phyloP scores from a whole-genome alignment of 2,113 vertebrate species.

The Bothrops jararaca region DNA sequence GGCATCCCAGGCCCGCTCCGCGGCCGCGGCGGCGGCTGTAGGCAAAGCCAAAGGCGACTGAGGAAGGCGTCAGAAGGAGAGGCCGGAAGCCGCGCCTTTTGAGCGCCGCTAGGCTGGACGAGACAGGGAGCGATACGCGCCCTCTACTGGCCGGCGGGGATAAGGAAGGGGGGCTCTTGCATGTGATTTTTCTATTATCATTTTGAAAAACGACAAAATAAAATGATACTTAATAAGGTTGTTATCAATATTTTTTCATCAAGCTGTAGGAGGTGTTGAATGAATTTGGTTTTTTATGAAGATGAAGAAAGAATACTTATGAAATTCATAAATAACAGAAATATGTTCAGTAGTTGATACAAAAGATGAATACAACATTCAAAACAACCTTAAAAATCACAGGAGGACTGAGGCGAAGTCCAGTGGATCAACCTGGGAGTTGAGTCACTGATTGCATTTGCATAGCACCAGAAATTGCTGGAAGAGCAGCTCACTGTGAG shows the following conservation, averaged over 20 bases:
- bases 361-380: neutral
- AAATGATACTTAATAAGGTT: neutral
- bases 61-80: neutral
- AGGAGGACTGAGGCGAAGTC: neutral
- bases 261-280: neutral
- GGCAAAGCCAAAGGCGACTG: neutral
- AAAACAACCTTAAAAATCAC: neutral
- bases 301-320: neutral
- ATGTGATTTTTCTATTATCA: neutral
- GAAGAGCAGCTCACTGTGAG: too few relatives aligned
- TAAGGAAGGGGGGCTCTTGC: neutral
- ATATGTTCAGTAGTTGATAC: neutral
- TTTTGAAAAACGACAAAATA: neutral
- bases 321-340: neutral
- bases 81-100: neutral
- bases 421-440: too few relatives aligned
- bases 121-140: neutral
- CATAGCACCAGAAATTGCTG: too few relatives aligned
- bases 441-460: too few relatives aligned
- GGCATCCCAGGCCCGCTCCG: constrained; percentile 39
- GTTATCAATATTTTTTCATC: neutral
- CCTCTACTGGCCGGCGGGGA: neutral
- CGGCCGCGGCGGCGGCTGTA: neutral
- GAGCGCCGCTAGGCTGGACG: neutral
- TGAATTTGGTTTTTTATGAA: neutral